A percentile compares a stretch with the other conserved stretches of the same genome.
phyloP scores from a whole-genome alignment of 2,113 vertebrate species.

The Psilopsiagon aymara region DNA sequence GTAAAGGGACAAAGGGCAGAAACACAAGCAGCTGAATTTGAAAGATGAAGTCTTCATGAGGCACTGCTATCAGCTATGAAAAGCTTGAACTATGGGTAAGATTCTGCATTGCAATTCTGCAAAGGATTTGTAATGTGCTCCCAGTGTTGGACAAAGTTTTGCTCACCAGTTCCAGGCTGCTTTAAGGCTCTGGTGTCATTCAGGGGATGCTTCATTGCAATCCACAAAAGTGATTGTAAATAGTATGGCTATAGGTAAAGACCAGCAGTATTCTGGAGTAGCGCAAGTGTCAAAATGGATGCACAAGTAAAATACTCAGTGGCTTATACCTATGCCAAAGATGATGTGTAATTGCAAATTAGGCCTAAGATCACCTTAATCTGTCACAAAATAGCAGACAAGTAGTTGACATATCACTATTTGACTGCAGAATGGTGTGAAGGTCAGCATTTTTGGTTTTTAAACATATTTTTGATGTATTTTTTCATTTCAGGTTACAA shows the following conservation, averaged over 20 bases:
- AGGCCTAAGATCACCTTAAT: background rate
- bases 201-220: background rate
- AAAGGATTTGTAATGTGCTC: background rate
- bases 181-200: background rate
- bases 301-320: background rate
- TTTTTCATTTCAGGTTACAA: background rate
- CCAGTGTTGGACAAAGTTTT: background rate
- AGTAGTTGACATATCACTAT: background rate
- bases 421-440: background rate
- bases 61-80: background rate
- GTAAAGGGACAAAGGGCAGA: background rate
- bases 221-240: background rate
- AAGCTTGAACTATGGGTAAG: background rate
- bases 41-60: background rate
- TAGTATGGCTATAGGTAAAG: accelerated
- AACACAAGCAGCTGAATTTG: background rate
- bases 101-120: background rate
- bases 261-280: background rate
- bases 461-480: background rate
- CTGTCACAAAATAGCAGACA: background rate
- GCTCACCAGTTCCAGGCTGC: background rate
- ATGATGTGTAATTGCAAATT: background rate
- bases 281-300: background rate
- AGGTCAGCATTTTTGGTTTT: background rate
- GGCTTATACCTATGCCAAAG: background rate